Base-by-base conservation (phyloP, 1,140 invertebrate genomes). In the Eumaeus atala region DNA sequence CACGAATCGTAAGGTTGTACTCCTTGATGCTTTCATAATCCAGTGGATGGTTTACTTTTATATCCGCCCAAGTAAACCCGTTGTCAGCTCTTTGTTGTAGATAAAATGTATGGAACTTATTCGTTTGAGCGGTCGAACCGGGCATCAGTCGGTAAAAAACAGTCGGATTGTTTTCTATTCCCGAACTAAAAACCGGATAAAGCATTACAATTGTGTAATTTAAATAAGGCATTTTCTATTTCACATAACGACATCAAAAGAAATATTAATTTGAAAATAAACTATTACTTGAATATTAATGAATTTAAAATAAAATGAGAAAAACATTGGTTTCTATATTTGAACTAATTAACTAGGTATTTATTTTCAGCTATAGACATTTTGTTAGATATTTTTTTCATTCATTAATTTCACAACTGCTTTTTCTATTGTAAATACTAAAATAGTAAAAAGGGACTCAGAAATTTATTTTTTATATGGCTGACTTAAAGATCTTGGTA, bases 1-100 rank as follows among this genome's bases (percentile, higher is more conserved):
- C 96, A 82, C 96, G 92, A 80, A 98, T 96, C 5, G 96, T 98
- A 55, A 98, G 88, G 90, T 97, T 98, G 79, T 98, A 98, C 81
- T 97, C 96, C 87, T 96, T 96, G 79, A 97, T 97, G 66, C 92
- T 95, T 83, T 98, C 96, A 80, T 95, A 98, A 87, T 98, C 96
- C 64, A 98, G 86, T 11, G 95, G 95, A 90, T 97, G 96, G 89
- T 98, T 97, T 59, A 98, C 96, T 90, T 97, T 96, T 84, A 98
- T 95, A 76, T 97, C 96, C 9, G 95, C 95, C 95, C 95, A 97
- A 62, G 95, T 97, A 64, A 94, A 94, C 21, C 94, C 94, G 75
- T 95, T 95, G 66, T 97, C 95, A 37, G 92, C 91, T 72, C 96
- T 90, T 89, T 97, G 96, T 91, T 97, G 96, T 59, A 97, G 90